Evolutionary conservation across 1,140 invertebrate species (phyloP).

Genomic region (Laupala kohalensis): DNA sequence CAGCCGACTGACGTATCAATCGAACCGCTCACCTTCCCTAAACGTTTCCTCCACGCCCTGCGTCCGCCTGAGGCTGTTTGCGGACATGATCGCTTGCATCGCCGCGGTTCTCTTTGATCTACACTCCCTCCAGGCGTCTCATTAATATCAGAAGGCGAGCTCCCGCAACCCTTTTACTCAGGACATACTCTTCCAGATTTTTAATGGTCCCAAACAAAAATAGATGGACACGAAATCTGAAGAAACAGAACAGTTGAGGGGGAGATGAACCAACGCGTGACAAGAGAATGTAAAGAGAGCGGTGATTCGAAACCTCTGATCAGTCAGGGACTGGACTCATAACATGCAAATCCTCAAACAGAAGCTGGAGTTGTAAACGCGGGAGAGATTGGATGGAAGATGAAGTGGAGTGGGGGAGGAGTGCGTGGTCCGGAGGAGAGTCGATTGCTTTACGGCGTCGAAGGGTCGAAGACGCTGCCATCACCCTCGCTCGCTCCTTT

Average conservation of each 20-base stretch:
- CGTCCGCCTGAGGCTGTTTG: background rate
- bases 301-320: background rate
- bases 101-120: background rate
- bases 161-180: background rate
- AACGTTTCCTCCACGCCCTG: too few relatives aligned
- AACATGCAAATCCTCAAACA: background rate
- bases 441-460: background rate
- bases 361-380: background rate
- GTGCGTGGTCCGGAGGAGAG: background rate
- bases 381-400: background rate
- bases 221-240: background rate
- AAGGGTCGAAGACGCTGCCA: background rate
- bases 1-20: background rate
- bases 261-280: background rate
- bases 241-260: background rate
- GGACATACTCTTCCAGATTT: background rate
- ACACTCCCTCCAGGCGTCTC: background rate
- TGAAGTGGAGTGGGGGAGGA: background rate
- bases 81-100: background rate
- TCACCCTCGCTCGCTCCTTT: too few relatives aligned
- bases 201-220: background rate
- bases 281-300: background rate
- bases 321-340: background rate
- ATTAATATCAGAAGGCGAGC: background rate
- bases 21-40: background rate